Evolutionary conservation across 1,140 invertebrate species (phyloP).

Genomic region (Piezodorus guildinii): DNA sequence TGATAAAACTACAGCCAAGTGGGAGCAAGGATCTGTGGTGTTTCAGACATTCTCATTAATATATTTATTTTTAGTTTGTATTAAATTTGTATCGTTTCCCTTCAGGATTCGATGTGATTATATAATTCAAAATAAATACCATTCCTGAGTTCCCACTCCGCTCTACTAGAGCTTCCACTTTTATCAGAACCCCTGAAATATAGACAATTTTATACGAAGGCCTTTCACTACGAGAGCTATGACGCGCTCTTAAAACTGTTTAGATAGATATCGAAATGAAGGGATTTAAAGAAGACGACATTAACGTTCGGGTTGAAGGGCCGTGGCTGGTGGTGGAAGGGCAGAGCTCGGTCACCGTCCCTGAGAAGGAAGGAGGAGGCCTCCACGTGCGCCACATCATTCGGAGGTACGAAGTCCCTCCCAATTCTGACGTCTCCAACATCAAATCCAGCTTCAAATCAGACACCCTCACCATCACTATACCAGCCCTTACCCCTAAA

Average conservation of each 20-base stretch:
- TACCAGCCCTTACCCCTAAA: constrained; percentile 10
- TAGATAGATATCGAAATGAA: constrained; percentile 16
- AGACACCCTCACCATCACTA: background rate
- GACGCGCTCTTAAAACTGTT: background rate
- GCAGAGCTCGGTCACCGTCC: background rate
- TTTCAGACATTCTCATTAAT: too few relatives aligned
- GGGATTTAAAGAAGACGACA: constrained; percentile 14
- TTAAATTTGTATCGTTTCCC: too few relatives aligned
- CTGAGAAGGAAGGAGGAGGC: background rate
- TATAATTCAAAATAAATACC: too few relatives aligned
- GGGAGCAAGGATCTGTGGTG: too few relatives aligned
- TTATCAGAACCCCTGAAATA: too few relatives aligned
- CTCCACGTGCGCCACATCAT: constrained; percentile 5
- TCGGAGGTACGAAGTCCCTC: constrained; percentile 16
- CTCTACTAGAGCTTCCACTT: too few relatives aligned
- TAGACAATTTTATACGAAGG: too few relatives aligned
- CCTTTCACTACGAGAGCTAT: background rate
- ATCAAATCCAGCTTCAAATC: constrained; percentile 11
- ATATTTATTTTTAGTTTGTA: too few relatives aligned
- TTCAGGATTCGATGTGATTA: too few relatives aligned
- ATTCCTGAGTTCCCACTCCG: too few relatives aligned
- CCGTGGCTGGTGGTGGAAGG: constrained; percentile 19
- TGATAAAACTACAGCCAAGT: too few relatives aligned
- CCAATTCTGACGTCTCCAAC: constrained; percentile 10
- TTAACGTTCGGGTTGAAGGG: constrained; percentile 16